A percentile compares a stretch with the other conserved stretches of the same genome.
Conservation (phyloP, 2,888 invertebrate genomes). For the Cantharis rufa region DNA sequence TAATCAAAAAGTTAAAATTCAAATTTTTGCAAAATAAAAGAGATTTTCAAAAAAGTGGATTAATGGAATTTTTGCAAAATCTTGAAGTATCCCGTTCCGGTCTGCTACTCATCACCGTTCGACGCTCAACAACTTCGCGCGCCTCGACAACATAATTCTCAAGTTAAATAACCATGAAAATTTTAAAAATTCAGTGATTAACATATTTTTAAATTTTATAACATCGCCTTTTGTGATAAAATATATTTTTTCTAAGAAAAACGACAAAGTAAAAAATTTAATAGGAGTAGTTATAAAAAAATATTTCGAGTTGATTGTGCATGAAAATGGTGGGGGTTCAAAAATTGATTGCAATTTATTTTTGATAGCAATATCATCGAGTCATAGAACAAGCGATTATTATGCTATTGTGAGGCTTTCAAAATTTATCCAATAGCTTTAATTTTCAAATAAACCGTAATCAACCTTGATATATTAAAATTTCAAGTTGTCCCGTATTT, state of each 20-base stretch:
- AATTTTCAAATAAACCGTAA: conserved; percentile 35
- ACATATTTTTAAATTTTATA: not conserved
- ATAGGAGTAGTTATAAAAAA: conserved; percentile 24
- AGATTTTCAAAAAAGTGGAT: conserved; percentile 4
- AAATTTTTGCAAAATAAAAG: not conserved
- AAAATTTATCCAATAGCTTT: conserved; percentile 35
- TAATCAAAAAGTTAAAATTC: not conserved
- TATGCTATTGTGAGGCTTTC: conserved; percentile 31
- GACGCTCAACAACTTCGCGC: conserved; percentile 11
- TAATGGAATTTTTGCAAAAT: not conserved
- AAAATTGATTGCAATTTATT: conserved; percentile 43
- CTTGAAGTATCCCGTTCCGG: conserved; percentile 3
- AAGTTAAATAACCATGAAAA: not conserved
- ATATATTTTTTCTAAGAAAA: not conserved
- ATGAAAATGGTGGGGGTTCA: conserved; percentile 30
- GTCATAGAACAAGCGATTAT: conserved; percentile 36
- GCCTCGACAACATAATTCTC: not conserved
- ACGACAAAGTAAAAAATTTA: not conserved
- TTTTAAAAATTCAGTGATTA: not conserved
- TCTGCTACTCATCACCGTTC: conserved; percentile 28
- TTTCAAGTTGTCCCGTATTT: not conserved
- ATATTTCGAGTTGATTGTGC: conserved; percentile 35
- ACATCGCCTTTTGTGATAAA: not conserved
- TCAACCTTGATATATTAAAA: conserved; percentile 34
- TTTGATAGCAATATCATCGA: conserved; percentile 41